Base-by-base conservation (phyloP, 2,797 vertebrate species). In the Neopelma chrysocephalum region DNA sequence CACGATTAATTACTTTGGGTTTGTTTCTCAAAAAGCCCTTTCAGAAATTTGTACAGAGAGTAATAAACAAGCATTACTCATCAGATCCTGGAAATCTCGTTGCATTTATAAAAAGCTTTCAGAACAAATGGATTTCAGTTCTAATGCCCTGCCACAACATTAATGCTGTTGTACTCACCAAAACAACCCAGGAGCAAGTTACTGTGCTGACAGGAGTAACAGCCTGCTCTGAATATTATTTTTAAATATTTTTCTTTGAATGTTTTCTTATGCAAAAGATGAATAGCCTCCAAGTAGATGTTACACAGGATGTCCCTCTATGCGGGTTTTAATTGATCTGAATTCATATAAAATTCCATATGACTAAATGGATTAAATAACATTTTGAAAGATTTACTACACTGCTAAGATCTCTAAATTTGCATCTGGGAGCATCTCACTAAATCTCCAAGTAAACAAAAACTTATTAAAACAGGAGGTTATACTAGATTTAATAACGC, bases 1-100 rank as follows among this genome's bases (percentile, higher is more conserved):
- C 79, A 56, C 82, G 40, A 66, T 95, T 93, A 95, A 93, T 93
- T 85, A 87, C 66, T 71, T 90, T 10, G 77, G 87, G 88, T 75
- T 88, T 89, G 36, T 87, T 95, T 94, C 90, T 96, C 90, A 96
- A 96, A 96, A 95, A 95, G 87, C 87, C 78, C 96, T 95, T 97
- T 97, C 94, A 97, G 84, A 93, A 89, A 85, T 76, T 75, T 71
- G 68, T 66, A 43, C 70, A 40, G 86, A 85, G 62, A 70, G 88
- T 81, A 95, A 93, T 89, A 97, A 96, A 91, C 83, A 93, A 0
- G 14, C 38, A 95, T 97, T 97, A 96, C 89, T 96, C 96, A 97
- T 93, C 81, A 10, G 87, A 89, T 95, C 84, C 94, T 93, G 95
- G 96, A 96, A 96, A 94, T 96, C 93, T 86, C 1, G 0, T 64